phyloP scores from a whole-genome alignment of 2,888 invertebrate genomes.

The Drosophila ezoana region DNA sequence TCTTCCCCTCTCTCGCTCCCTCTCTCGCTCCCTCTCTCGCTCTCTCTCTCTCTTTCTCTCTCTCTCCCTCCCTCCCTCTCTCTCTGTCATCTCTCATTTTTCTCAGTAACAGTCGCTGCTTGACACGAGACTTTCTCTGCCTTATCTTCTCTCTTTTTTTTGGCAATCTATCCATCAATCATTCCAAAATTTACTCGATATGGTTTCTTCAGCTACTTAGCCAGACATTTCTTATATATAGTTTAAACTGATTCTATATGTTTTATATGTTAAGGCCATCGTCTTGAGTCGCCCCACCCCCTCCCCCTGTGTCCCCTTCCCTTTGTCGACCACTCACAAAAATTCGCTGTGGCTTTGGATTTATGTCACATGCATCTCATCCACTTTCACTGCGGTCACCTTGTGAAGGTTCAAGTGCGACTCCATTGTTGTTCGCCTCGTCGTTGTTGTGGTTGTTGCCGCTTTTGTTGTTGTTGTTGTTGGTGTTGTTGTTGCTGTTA shows the following conservation, averaged over 20 bases:
- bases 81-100: neutral
- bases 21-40: neutral
- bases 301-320: neutral
- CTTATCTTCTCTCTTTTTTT: constrained; percentile 4
- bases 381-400: constrained; percentile 74
- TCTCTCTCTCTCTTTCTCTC: neutral
- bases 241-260: constrained; percentile 31
- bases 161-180: constrained; percentile 49
- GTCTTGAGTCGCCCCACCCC: neutral
- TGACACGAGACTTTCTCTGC: constrained; percentile 51
- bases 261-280: neutral
- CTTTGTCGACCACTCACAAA: constrained; percentile 24
- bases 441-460: neutral
- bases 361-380: constrained; percentile 60
- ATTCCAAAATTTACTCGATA: constrained; percentile 15
- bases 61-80: neutral
- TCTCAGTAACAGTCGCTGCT: constrained; percentile 13
- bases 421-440: constrained; percentile 29
- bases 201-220: constrained; percentile 9
- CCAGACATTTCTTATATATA: neutral
- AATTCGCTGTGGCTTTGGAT: constrained; percentile 26
- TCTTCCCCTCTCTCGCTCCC: neutral
- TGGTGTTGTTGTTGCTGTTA: constrained; percentile 6
- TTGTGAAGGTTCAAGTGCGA: constrained; percentile 75
- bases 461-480: constrained; percentile 1